Evolutionary conservation across 2,797 vertebrate species (phyloP).

Genomic region (Chelon auratus): DNA sequence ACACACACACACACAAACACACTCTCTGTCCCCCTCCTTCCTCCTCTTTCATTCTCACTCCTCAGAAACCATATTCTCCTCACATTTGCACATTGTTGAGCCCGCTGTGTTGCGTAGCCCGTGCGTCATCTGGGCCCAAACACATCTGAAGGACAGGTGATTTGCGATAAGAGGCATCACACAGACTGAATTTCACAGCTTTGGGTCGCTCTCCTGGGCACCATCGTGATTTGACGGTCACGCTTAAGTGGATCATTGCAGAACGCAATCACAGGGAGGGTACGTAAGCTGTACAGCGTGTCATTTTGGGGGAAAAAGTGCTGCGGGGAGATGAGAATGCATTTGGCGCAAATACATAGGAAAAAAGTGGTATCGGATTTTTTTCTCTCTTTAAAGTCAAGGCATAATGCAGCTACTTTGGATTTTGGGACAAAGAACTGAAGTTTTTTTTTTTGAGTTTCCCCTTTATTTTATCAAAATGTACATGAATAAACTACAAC

Average conservation of each 20-base stretch:
- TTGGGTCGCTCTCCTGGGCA: slow-evolving; percentile 51
- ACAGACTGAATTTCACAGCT: slow-evolving; percentile 62
- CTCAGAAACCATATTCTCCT: slow-evolving; percentile 55
- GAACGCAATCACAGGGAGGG: slow-evolving; percentile 53
- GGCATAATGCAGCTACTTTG: background rate
- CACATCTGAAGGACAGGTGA: slow-evolving; percentile 77
- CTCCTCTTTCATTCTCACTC: slow-evolving; percentile 46
- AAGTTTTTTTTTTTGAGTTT: slow-evolving; percentile 54
- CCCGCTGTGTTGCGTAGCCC: slow-evolving; percentile 58
- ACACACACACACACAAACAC: slow-evolving; percentile 2
- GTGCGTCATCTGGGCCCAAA: slow-evolving; percentile 73
- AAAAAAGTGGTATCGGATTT: background rate
- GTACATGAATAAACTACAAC: slow-evolving; percentile 81
- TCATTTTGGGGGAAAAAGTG: slow-evolving; percentile 26
- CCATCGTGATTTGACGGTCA: slow-evolving; percentile 58
- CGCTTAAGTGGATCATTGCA: slow-evolving; percentile 69
- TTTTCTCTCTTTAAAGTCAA: slow-evolving; percentile 5
- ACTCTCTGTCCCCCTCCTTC: background rate
- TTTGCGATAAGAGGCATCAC: slow-evolving; percentile 72
- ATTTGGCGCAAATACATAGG: slow-evolving; percentile 10
- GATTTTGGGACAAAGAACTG: background rate
- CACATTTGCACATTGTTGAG: slow-evolving; percentile 73
- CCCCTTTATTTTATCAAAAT: slow-evolving; percentile 80
- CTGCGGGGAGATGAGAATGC: background rate
- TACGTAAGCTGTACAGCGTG: slow-evolving; percentile 16